Evolutionary conservation across 2,888 invertebrate genomes (phyloP), one percentile per base, ranked within the genome.

Genomic region (Sepioteuthis lessoniana): DNA sequence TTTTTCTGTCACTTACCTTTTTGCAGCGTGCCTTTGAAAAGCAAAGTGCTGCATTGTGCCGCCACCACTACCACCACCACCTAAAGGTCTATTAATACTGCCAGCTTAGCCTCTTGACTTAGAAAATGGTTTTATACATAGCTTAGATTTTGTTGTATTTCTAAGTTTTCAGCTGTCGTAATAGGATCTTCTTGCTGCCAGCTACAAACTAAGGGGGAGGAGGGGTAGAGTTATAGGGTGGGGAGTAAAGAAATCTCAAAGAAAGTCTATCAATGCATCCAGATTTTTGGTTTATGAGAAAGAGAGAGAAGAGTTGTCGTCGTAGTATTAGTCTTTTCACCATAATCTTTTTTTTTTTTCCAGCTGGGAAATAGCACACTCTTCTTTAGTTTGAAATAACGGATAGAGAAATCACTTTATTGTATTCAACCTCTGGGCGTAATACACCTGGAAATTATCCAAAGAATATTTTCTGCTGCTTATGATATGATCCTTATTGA

Each of bases 101-200:
- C 28, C 92, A 92, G 92, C 92, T 92, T 92, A 92, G 92, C 46
- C 47, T 92, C 47, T 92, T 47, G 47, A 92, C 92, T 92, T 92
- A 92, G 92, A 92, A 92, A 92, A 92, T 92, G 92, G 31, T 92
- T 92, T 92, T 92, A 92, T 92, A 92, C 47, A 47, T 92, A 92
- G 92, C 42, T 92, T 92, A 42, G 42, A 47, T 92, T 92, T 92
- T 92, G 92, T 92, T 92, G 46, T 46, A 46, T 46, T 92, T 92
- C 92, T 92, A 92, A 42, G n/a, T 92, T 92, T 92, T 92, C 92
- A 46, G 76, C 92, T 92, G 46, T 31, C 47, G 92, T 92, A 92
- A 92, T 28, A 92, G 92, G 92, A 92, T 92, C 92, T 92, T 92
- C 46, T 76, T n/a, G 76, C 76, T 76, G 76, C 46, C 35, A 92